These are phyloP conservation scores for Astropecten irregularis DNA, from an alignment of 53 echinoderm and acorn worm genomes.

Conservation along the genomic window DNA sequence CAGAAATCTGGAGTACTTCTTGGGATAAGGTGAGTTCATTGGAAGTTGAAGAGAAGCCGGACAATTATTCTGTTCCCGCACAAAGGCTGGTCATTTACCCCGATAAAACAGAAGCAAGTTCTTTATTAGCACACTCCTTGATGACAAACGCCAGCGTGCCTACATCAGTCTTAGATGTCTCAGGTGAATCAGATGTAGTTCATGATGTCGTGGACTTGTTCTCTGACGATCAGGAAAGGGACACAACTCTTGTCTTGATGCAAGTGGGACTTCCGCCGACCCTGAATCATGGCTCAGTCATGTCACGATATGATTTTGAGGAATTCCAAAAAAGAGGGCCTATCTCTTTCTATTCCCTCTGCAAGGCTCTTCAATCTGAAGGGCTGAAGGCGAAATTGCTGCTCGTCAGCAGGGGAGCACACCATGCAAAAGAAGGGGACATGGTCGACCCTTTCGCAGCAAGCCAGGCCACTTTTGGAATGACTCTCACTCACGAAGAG, in stretches of 20 bases:
- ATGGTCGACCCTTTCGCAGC: constrained; percentile 54
- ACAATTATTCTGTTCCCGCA: neutral
- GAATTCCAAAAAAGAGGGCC: constrained; percentile 1
- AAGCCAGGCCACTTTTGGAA: neutral
- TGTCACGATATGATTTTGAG: constrained; percentile 2
- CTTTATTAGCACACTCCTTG: neutral
- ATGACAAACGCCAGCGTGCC: neutral
- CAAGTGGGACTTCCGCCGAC: neutral
- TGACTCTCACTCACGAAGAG: constrained; percentile 58
- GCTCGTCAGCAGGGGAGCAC: constrained; percentile 45
- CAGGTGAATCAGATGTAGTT: neutral
- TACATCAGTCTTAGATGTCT: neutral
- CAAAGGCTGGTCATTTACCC: constrained; percentile 22
- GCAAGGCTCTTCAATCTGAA: neutral
- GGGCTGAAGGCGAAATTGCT: neutral
- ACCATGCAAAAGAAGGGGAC: neutral
- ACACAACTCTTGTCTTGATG: constrained; percentile 9
- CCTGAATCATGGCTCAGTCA: neutral
- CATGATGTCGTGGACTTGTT: neutral
- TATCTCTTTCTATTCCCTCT: neutral
- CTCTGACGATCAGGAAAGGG: neutral
- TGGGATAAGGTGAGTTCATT: constrained; percentile 2
- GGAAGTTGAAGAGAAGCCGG: neutral
- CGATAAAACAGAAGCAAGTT: constrained; percentile 9
- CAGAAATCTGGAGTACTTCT: constrained; percentile 36